These are phyloP conservation scores for Lymantria monacha DNA, from an alignment of 2,888 invertebrate species.

Conservation along the genomic window DNA sequence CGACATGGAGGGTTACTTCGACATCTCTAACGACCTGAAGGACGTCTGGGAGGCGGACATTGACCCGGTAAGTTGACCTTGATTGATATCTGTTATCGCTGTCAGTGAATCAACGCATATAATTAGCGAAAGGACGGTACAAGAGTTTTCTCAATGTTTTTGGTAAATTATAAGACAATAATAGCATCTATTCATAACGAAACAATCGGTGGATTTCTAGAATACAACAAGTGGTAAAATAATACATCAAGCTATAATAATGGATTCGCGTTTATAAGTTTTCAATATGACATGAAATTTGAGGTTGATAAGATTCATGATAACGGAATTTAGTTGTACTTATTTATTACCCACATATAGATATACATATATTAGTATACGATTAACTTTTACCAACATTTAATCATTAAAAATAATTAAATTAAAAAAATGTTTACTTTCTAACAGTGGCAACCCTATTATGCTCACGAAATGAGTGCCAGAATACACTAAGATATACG, in stretches of 20 bases:
- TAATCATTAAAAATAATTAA: neutral
- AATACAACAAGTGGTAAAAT: slow-evolving; percentile 23
- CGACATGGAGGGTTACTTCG: slow-evolving; percentile 89
- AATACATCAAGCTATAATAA: slow-evolving; percentile 7
- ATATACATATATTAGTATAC: neutral
- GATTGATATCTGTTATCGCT: slow-evolving; percentile 57
- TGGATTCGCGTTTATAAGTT: slow-evolving; percentile 13
- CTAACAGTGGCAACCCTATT: slow-evolving; percentile 32
- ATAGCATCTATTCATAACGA: slow-evolving; percentile 18
- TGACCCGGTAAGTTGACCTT: slow-evolving; percentile 88
- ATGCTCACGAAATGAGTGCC: slow-evolving; percentile 12
- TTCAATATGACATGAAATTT: slow-evolving; percentile 24
- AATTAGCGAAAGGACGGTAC: slow-evolving; percentile 23
- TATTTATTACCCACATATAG: slow-evolving; percentile 1
- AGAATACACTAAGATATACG: slow-evolving; percentile 11
- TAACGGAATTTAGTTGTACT: slow-evolving; percentile 13
- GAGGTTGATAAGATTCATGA: slow-evolving; percentile 16
- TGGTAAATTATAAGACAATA: neutral
- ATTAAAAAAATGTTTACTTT: slow-evolving; percentile 15
- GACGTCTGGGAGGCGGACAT: slow-evolving; percentile 92
- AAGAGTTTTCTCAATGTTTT: slow-evolving; percentile 7
- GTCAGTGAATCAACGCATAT: slow-evolving; percentile 29
- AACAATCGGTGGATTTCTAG: slow-evolving; percentile 18
- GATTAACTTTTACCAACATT: neutral
- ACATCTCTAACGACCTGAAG: slow-evolving; percentile 88